Conservation (phyloP, 2,113 vertebrate species). For the Mastomys coucha region DNA sequence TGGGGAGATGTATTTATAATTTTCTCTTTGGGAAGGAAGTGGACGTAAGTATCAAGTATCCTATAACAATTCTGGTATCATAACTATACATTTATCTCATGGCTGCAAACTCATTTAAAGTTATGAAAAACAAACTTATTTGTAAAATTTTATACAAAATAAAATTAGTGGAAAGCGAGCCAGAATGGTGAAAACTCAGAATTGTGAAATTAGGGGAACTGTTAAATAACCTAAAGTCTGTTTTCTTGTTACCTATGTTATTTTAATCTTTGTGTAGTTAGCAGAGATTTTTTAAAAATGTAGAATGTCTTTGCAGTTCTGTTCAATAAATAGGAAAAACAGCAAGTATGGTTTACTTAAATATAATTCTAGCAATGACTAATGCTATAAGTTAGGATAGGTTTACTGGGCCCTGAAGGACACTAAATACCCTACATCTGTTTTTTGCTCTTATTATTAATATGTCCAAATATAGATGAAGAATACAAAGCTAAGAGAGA, state of each 20-base stretch:
- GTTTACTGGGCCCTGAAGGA: background rate
- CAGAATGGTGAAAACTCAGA: background rate
- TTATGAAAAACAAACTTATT: constrained; percentile 42
- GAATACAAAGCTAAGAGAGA: constrained; percentile 17
- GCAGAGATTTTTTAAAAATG: constrained; percentile 5
- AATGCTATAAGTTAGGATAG: constrained; percentile 9
- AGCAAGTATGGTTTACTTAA: background rate
- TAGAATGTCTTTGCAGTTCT: background rate
- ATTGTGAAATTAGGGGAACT: background rate
- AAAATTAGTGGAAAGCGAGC: constrained; percentile 3
- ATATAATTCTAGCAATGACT: constrained; percentile 6
- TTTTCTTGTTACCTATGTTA: background rate
- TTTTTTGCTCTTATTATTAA: constrained; percentile 13
- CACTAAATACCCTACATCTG: background rate
- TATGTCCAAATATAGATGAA: background rate
- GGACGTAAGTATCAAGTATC: background rate
- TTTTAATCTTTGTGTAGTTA: background rate
- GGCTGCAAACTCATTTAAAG: background rate
- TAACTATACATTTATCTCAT: constrained; percentile 17
- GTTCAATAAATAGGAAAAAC: constrained; percentile 22
- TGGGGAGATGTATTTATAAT: background rate
- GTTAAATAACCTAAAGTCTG: constrained; percentile 1
- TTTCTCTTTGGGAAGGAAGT: constrained; percentile 13
- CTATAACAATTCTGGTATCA: background rate
- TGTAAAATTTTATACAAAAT: constrained; percentile 30